Percentiles rank a stretch among this genome's conserved stretches.
Conservation (phyloP, 2,797 vertebrate genomes). For the Betta splendens region DNA sequence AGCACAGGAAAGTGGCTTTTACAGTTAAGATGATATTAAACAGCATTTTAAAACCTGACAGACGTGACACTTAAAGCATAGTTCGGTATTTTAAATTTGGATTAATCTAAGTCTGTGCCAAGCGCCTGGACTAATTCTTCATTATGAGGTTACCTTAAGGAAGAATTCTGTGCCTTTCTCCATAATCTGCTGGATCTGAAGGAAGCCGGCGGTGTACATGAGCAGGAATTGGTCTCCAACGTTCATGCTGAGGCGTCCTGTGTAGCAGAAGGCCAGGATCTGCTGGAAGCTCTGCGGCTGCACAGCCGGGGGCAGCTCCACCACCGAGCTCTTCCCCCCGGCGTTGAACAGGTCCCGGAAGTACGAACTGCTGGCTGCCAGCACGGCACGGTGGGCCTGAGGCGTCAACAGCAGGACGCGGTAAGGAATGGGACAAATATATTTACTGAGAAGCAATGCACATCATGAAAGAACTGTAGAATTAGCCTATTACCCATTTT, state of each 20-base stretch:
- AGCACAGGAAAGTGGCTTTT: neutral
- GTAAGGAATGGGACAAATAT: neutral
- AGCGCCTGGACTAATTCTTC: neutral
- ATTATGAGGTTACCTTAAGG: conserved; percentile 85
- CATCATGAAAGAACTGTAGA: neutral
- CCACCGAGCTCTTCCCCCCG: conserved; percentile 91
- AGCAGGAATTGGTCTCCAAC: conserved; percentile 95
- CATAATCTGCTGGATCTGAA: conserved; percentile 99
- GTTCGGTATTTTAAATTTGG: neutral
- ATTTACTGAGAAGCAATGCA: neutral
- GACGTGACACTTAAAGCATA: too few species aligned
- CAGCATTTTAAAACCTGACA: neutral
- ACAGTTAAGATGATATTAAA: neutral
- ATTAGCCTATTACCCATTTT: neutral
- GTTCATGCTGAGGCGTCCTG: conserved; percentile 96
- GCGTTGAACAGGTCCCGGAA: conserved; percentile 95
- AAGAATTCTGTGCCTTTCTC: conserved; percentile 98
- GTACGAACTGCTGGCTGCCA: conserved; percentile 97
- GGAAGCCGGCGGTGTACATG: conserved; percentile 96
- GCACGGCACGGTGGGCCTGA: conserved; percentile 90
- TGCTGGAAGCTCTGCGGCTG: conserved; percentile 98
- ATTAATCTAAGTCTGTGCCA: neutral
- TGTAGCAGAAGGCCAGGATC: conserved; percentile 97
- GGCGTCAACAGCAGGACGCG: conserved; percentile 1
- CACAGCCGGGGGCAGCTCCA: conserved; percentile 92